Evolutionary conservation across 2,888 invertebrate species (phyloP), one percentile per base, ranked within the genome.

Genomic region (Argyra leucocephala): DNA sequence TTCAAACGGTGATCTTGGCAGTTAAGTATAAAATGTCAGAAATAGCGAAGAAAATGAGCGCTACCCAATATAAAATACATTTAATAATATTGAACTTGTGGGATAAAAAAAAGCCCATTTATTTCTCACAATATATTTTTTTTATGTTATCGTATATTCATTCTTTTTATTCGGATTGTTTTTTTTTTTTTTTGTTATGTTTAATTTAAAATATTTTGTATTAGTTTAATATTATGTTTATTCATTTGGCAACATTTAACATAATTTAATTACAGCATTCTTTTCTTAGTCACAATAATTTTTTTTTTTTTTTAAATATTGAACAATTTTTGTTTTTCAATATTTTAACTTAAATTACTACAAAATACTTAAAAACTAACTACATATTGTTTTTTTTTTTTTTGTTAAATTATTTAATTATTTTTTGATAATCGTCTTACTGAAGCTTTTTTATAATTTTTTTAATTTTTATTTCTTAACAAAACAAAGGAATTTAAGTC

Each of bases 241-340:
- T 48, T 48, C 48, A 48, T 48, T 48, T 48, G 48, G 48, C 48
- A 48, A 48, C 48, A 48, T 48, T 48, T 48, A 48, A 48, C 48
- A 48, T 48, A 48, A 48, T 48, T 18, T 12, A 48, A 48, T 48
- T 48, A 48, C 48, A 48, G 48, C 48, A 48, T 48, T 48, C 48
- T 48, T 48, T 48, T 15, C 48, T 48, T 48, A 48, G 48, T 48
- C 48, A 48, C 48, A 48, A 48, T 18, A 18, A 48, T 6, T 31
- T 3, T 31, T 31, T 31, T 31, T 31, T 31, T 31, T 31, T 31
- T 31, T 7, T 31, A 4, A 31, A 31, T 31, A 31, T 31, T 31
- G 7, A 31, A 31, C 31, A 10, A 31, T 31, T 31, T 1, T 31
- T 31, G 12, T 10, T 48, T 18, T 48, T 18, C 18, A 48, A 37